Evolutionary conservation across 2,888 invertebrate species (phyloP), one percentile per base, ranked within the genome.

Genomic region (Hecatera dysodea): DNA sequence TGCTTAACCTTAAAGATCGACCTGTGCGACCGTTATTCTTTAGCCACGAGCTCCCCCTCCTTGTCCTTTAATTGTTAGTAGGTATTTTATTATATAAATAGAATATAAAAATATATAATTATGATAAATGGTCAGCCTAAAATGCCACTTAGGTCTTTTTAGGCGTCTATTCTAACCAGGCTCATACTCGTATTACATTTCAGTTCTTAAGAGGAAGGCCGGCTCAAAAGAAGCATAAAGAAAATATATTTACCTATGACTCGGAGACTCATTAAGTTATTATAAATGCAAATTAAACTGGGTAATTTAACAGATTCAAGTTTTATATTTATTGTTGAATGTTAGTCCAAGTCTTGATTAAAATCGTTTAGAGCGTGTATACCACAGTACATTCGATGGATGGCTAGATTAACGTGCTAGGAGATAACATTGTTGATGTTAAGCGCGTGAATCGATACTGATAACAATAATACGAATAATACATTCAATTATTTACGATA

Each of bases 401-500:
- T 33, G 53, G 11, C 17, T 17, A 67, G 15, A 3, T 27, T 6
- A 64, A n/a, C 3, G n/a, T 19, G n/a, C 19, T 29, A n/a, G 8
- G n/a, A n/a, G n/a, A 36, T 36, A 17, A 48, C 12, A 39, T 15
- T 75, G 56, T 70, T 67, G 24, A 29, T 61, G 53, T 61, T 56
- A 53, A 53, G 33, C 66, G 60, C 69, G 59, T 64, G 60, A n/a
- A 60, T 62, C 11, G 33, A 55, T 69, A 63, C 8, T 36, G 69
- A 80, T 56, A 46, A 65, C 19, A 57, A 50, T 74, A 66, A 48
- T 22, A 63, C 42, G 33, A 33, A 48, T 6, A 50, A 60, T 50
- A 62, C 44, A 33, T 36, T 19, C 17, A 52, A 62, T 61, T 39
- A 62, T 52, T 62, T 24, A 56, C 46, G 39, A 65, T 65, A 33